Evolutionary conservation across 2,888 invertebrate genomes (phyloP).

Genomic region (Seira musarum): DNA sequence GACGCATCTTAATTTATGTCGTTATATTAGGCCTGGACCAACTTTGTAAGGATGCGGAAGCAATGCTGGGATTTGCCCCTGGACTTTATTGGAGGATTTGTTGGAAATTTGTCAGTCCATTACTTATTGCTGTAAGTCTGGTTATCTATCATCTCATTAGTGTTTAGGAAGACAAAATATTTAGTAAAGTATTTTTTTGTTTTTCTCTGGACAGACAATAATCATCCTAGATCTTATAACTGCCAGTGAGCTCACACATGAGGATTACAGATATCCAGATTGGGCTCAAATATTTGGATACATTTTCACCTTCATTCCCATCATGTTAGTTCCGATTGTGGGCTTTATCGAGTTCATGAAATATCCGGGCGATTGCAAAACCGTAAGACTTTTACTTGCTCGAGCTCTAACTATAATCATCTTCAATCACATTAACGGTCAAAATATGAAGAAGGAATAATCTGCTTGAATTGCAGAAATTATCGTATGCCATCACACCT

Average conservation of each 20-base stretch:
- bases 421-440: neutral
- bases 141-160: neutral
- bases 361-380: constrained; percentile 79
- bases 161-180: constrained; percentile 8
- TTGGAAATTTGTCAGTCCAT: constrained; percentile 89
- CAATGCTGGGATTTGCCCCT: constrained; percentile 85
- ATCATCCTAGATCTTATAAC: constrained; percentile 67
- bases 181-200: neutral
- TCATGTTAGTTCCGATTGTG: constrained; percentile 81
- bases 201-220: constrained; percentile 56
- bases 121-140: constrained; percentile 82
- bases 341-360: constrained; percentile 78
- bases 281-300: constrained; percentile 84
- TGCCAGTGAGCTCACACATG: constrained; percentile 62
- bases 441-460: neutral
- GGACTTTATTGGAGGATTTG: constrained; percentile 87
- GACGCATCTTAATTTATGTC: constrained; percentile 7
- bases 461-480: constrained; percentile 60
- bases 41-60: constrained; percentile 84
- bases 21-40: constrained; percentile 78
- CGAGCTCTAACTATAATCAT: neutral
- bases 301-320: constrained; percentile 82
- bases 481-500: constrained; percentile 68
- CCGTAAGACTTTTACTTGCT: constrained; percentile 74
- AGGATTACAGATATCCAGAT: constrained; percentile 78